Conservation (phyloP, 2,113 vertebrate genomes). For the Budorcas taxicolor region DNA sequence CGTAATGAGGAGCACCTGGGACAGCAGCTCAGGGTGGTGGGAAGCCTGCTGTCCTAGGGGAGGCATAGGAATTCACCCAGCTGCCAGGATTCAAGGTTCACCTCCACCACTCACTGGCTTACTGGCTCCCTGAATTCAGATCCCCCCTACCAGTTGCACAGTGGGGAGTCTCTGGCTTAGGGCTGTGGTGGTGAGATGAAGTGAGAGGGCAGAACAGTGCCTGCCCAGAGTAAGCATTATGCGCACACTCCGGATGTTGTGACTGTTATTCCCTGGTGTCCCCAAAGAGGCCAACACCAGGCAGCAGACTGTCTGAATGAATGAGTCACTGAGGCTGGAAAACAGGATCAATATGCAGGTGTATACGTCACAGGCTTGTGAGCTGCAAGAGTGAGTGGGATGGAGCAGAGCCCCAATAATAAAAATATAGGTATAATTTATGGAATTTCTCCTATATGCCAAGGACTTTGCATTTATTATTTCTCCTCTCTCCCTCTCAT, state of each 20-base stretch:
- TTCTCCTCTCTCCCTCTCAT: not conserved
- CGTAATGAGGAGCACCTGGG: not conserved
- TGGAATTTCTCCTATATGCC: not conserved
- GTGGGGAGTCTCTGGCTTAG: not conserved
- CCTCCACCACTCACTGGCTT: not conserved
- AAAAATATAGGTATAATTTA: not conserved
- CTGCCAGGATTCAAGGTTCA: not conserved
- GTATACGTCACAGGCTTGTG: not conserved
- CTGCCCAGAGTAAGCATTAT: not conserved
- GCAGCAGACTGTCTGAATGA: not conserved
- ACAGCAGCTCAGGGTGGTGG: not conserved
- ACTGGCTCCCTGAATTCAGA: not conserved
- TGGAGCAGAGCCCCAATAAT: not conserved
- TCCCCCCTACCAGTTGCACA: not conserved
- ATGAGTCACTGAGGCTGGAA: not conserved
- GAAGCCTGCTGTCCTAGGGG: not conserved
- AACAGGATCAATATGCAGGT: not conserved
- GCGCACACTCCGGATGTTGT: not conserved
- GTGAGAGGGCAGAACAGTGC: not conserved
- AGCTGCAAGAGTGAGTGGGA: not conserved
- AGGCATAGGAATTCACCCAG: not conserved
- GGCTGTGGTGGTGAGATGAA: not conserved
- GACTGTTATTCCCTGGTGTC: not conserved
- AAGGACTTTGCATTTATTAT: not conserved
- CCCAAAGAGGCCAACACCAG: not conserved